These are phyloP conservation scores for Acropora yongei DNA, from an alignment of 64 coral and sea anemone species.

Conservation along the genomic window DNA sequence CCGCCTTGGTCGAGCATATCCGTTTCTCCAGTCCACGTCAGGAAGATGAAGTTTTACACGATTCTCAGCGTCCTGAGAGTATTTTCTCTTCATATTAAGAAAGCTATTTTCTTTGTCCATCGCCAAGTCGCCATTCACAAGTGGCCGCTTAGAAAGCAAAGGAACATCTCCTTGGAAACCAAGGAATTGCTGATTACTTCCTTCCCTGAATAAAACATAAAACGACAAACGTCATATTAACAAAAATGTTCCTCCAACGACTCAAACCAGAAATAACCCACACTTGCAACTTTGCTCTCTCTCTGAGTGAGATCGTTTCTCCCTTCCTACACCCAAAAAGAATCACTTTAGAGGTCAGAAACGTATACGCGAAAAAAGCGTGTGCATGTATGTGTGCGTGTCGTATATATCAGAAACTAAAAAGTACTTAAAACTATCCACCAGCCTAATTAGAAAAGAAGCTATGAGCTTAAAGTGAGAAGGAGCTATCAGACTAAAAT, in stretches of 20 bases:
- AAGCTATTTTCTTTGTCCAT: slow-evolving; percentile 71
- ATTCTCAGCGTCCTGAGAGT: slow-evolving; percentile 23
- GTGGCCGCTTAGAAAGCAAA: neutral
- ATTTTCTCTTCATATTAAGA: slow-evolving; percentile 48
- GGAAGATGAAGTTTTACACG: neutral
- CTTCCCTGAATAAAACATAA: neutral
- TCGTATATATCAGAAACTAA: too few species aligned
- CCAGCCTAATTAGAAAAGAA: too few species aligned
- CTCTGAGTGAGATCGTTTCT: slow-evolving; percentile 69
- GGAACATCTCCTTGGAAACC: slow-evolving; percentile 19
- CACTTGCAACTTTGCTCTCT: slow-evolving; percentile 70
- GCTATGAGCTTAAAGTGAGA: too few species aligned
- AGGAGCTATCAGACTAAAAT: too few species aligned
- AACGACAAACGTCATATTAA: too few species aligned
- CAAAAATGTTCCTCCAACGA: too few species aligned
- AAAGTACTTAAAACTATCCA: too few species aligned
- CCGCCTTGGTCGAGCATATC: too few species aligned
- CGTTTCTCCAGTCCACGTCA: too few species aligned
- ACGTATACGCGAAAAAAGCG: too few species aligned
- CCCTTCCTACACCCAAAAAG: slow-evolving; percentile 5
- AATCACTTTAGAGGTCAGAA: neutral
- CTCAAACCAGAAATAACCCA: neutral
- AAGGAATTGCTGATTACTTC: slow-evolving; percentile 2
- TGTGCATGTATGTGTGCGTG: too few species aligned
- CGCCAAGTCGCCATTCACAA: slow-evolving; percentile 30